Conservation (phyloP, 2,797 vertebrate species). For the Eulemur coronatus region DNA sequence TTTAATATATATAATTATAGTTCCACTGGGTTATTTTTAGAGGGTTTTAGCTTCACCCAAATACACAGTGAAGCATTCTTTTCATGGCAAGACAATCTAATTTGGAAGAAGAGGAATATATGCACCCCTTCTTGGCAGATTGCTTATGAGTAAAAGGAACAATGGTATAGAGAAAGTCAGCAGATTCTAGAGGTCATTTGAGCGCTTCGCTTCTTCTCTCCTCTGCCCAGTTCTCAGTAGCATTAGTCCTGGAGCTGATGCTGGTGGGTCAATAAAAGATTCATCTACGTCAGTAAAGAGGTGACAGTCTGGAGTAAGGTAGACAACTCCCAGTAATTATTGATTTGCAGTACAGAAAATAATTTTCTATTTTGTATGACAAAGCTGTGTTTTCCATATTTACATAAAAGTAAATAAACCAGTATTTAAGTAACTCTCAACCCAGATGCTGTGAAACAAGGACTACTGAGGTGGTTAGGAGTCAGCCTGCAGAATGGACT, state of each 20-base stretch:
- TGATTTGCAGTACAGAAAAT: background rate
- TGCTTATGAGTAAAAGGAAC: background rate
- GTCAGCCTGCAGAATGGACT: background rate
- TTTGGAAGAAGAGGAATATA: constrained; percentile 31
- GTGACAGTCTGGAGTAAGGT: background rate
- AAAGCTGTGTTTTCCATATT: background rate
- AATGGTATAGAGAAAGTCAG: background rate
- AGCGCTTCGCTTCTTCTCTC: background rate
- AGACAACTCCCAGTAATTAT: background rate
- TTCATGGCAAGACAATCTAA: background rate
- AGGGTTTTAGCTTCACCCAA: background rate
- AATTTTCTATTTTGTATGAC: background rate
- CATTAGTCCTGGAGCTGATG: background rate
- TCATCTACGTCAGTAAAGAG: background rate
- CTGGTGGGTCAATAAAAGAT: background rate
- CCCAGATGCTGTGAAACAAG: background rate
- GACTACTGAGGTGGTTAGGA: background rate
- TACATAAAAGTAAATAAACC: background rate
- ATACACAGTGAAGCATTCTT: background rate
- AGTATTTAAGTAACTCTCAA: background rate
- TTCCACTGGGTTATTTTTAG: background rate
- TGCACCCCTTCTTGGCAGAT: background rate
- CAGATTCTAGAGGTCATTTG: background rate
- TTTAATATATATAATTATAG: constrained; percentile 42
- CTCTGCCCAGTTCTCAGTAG: background rate